phyloP scores from a whole-genome alignment of 2,113 vertebrate species.

The Hippopotamus amphibius region DNA sequence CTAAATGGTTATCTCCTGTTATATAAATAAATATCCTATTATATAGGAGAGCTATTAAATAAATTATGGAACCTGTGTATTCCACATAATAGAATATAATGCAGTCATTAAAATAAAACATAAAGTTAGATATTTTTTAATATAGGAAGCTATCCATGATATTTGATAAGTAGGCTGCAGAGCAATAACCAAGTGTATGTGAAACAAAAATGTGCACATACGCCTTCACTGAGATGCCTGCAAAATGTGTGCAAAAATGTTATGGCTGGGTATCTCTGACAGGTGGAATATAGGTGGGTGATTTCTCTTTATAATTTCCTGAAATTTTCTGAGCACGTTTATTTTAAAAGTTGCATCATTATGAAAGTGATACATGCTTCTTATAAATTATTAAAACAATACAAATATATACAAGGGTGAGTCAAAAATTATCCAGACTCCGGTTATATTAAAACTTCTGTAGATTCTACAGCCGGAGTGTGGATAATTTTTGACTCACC shows the following conservation, averaged over 20 bases:
- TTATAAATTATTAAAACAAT: constrained; percentile 37
- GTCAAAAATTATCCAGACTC: too few relatives aligned
- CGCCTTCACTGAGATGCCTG: neutral
- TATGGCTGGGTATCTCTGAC: neutral
- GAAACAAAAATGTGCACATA: neutral
- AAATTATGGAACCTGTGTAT: neutral
- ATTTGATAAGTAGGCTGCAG: neutral
- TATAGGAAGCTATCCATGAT: neutral
- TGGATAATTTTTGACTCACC: too few relatives aligned
- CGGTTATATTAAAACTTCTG: too few relatives aligned
- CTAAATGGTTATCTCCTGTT: constrained; percentile 1
- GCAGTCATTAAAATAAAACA: constrained; percentile 13
- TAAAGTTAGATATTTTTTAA: neutral
- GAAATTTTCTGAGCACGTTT: neutral
- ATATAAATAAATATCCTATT: constrained; percentile 16
- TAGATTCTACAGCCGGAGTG: too few relatives aligned
- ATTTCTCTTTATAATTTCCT: neutral
- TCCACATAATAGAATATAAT: neutral
- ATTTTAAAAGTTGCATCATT: constrained; percentile 17
- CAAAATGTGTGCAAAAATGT: neutral
- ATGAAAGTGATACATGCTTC: neutral
- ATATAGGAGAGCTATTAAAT: neutral
- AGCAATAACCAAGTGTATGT: neutral
- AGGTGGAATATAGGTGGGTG: neutral
- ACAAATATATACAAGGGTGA: neutral